These are phyloP conservation scores for Himalopsyche kuldschensis DNA, from an alignment of 2,888 invertebrate species.

Conservation along the genomic window DNA sequence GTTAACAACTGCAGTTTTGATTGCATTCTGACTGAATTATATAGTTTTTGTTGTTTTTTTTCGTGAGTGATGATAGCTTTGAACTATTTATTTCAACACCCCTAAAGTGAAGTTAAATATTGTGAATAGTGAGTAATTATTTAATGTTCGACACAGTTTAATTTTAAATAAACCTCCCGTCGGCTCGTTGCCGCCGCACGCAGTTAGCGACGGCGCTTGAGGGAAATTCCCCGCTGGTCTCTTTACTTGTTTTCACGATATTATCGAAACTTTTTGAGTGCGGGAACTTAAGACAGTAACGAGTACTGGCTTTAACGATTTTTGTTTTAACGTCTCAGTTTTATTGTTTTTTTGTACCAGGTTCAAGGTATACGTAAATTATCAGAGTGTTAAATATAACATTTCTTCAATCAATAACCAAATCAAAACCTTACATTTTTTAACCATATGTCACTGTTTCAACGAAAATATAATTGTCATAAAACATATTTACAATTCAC, in stretches of 20 bases:
- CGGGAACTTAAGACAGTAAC: background rate
- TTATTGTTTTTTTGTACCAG: no score
- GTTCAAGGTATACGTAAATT: no score
- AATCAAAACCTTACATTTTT: no score
- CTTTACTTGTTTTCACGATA: background rate
- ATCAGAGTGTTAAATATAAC: no score
- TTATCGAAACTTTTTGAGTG: background rate
- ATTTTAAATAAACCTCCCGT: slow-evolving; percentile 44
- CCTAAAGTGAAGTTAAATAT: background rate
- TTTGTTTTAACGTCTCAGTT: no score
- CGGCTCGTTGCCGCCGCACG: slow-evolving; percentile 41
- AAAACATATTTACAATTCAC: no score
- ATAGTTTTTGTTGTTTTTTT: background rate
- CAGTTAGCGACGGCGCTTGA: slow-evolving; percentile 41
- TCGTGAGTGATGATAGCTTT: background rate
- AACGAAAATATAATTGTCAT: no score
- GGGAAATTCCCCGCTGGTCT: background rate
- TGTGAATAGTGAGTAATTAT: background rate
- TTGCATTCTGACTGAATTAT: slow-evolving; percentile 39
- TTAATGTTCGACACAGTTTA: background rate
- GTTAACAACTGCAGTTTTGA: slow-evolving; percentile 42
- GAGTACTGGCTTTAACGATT: no score
- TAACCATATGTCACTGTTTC: no score
- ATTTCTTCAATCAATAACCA: no score
- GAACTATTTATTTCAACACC: background rate